Evolutionary conservation across 1,140 invertebrate species (phyloP).

Genomic region (Zaprionus capensis): DNA sequence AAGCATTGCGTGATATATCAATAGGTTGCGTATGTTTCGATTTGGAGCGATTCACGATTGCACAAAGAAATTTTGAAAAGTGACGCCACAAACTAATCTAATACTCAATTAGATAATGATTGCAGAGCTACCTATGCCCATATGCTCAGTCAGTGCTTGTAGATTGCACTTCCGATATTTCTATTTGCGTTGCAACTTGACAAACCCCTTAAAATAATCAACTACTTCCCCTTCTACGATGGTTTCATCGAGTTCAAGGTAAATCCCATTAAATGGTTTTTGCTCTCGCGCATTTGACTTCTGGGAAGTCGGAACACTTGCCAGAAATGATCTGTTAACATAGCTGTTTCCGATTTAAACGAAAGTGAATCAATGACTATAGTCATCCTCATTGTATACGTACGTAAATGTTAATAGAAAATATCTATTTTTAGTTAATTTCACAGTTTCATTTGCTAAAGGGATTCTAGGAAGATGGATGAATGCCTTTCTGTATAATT

Average conservation of each 20-base stretch:
- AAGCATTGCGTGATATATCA: slow-evolving; percentile 20
- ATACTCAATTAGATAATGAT: slow-evolving; percentile 5
- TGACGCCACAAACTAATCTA: slow-evolving; percentile 12
- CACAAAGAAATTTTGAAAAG: background rate
- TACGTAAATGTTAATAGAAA: background rate
- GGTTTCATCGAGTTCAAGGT: slow-evolving; percentile 5
- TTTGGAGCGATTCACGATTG: background rate
- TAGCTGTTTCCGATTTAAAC: background rate
- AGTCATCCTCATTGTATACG: background rate
- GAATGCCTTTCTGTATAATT: background rate
- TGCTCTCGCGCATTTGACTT: slow-evolving; percentile 11
- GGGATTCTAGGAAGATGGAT: slow-evolving; percentile 6
- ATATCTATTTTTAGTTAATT: slow-evolving; percentile 16
- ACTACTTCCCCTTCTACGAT: background rate
- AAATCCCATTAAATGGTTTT: slow-evolving; percentile 4
- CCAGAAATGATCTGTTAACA: background rate
- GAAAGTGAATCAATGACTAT: slow-evolving; percentile 9
- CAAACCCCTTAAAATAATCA: background rate
- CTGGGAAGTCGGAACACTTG: slow-evolving; percentile 19
- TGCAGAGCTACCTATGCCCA: background rate
- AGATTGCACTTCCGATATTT: background rate
- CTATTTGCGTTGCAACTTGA: background rate
- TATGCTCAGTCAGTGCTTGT: background rate
- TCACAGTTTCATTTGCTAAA: background rate
- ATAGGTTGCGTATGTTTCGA: background rate